phyloP scores from a whole-genome alignment of 2,888 invertebrate genomes.

The Pachliopta kotzebuea region DNA sequence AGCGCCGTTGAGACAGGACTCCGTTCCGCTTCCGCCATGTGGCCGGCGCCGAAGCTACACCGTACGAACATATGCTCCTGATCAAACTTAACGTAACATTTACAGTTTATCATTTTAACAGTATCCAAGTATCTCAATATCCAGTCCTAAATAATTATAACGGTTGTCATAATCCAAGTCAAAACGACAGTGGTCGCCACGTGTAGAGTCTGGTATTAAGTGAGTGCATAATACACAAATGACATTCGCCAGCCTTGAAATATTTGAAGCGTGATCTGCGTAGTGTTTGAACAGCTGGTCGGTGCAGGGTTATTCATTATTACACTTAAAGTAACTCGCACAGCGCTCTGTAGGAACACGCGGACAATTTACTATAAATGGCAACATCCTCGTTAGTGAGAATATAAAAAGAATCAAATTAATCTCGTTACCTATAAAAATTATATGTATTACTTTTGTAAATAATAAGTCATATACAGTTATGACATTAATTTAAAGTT shows the following conservation, averaged over 20 bases:
- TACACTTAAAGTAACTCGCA: constrained; percentile 5
- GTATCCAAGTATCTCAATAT: too few relatives aligned
- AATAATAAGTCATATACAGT: too few relatives aligned
- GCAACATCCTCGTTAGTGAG: constrained; percentile 16
- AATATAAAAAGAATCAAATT: neutral
- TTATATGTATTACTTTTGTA: too few relatives aligned
- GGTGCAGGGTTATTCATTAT: neutral
- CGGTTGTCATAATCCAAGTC: neutral
- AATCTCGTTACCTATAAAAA: too few relatives aligned
- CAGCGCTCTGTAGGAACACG: neutral
- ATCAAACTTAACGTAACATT: neutral
- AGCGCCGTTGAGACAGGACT: constrained; percentile 42
- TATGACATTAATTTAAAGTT: too few relatives aligned
- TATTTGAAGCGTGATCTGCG: constrained; percentile 26
- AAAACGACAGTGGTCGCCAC: neutral
- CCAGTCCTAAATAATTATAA: too few relatives aligned
- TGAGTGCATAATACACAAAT: constrained; percentile 12
- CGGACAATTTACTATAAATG: constrained; percentile 22
- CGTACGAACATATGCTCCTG: constrained; percentile 37
- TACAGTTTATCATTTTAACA: neutral
- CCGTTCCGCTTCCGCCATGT: constrained; percentile 68
- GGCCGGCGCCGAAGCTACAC: constrained; percentile 44
- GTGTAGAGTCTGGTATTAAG: neutral
- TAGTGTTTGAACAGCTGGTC: constrained; percentile 23
- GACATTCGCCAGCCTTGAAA: constrained; percentile 24